Evolutionary conservation across 2,113 vertebrate species (phyloP).

Genomic region (Typhlomys cinereus): DNA sequence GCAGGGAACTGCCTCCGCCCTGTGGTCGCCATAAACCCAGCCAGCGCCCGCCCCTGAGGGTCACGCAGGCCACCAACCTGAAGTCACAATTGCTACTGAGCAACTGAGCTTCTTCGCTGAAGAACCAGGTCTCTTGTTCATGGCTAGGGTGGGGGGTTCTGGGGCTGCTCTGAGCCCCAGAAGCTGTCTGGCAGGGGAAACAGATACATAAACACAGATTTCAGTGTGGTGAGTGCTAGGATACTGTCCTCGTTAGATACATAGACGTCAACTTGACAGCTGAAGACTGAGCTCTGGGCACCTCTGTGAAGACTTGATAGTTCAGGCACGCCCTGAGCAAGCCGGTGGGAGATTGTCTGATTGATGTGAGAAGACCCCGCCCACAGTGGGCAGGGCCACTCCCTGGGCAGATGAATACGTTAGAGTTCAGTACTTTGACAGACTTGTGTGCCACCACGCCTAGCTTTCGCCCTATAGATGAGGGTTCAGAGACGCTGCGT

Average conservation of each 20-base stretch:
- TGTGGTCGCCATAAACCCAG: neutral
- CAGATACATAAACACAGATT: neutral
- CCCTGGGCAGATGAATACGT: neutral
- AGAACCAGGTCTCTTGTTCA: neutral
- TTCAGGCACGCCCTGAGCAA: too few relatives aligned
- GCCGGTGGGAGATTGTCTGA: neutral
- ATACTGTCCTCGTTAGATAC: too few relatives aligned
- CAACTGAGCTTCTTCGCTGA: neutral
- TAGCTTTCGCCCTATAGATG: neutral
- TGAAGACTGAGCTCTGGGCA: too few relatives aligned
- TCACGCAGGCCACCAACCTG: neutral
- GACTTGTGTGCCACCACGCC: too few relatives aligned
- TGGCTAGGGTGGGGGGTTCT: neutral
- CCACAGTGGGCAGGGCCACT: neutral
- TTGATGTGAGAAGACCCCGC: neutral
- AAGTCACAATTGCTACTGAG: neutral
- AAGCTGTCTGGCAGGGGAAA: neutral
- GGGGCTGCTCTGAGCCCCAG: neutral
- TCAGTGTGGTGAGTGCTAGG: neutral
- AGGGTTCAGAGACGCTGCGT: neutral
- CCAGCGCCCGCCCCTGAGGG: neutral
- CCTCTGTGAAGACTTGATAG: too few relatives aligned
- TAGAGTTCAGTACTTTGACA: fast-evolving
- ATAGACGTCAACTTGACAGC: too few relatives aligned
- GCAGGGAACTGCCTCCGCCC: neutral